Conservation (phyloP, 2,113 vertebrate species). For the Coturnix japonica region DNA sequence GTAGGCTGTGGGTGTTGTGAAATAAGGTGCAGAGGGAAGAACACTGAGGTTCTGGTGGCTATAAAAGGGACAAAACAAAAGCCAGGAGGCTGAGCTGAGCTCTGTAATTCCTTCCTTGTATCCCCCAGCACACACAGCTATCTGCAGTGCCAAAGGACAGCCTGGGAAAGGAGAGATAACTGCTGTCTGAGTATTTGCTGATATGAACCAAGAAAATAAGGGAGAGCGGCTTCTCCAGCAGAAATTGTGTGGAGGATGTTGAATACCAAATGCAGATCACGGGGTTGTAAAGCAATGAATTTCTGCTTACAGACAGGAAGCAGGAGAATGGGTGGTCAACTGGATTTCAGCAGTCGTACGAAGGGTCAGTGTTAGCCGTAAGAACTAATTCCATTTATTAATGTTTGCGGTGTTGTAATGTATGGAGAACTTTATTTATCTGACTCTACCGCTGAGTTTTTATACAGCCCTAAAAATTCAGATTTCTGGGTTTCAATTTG, state of each 20-base stretch:
- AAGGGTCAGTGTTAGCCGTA: background rate
- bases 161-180: background rate
- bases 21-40: rapidly evolving
- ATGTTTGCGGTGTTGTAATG: background rate
- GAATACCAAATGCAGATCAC: background rate
- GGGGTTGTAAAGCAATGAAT: background rate
- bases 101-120: background rate
- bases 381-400: background rate
- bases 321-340: background rate
- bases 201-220: background rate
- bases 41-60: background rate
- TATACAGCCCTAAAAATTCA: background rate
- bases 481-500: background rate
- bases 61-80: background rate
- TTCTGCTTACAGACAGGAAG: background rate
- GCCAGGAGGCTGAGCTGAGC: background rate
- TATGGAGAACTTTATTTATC: background rate
- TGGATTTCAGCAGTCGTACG: background rate
- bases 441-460: background rate
- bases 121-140: background rate
- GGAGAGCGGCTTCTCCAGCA: background rate
- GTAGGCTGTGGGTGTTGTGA: background rate
- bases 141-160: background rate
- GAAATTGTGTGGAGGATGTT: background rate
- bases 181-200: background rate